Base-by-base conservation (phyloP, 53 echinoderm and acorn worm species). In the Patiria pectinifera region DNA sequence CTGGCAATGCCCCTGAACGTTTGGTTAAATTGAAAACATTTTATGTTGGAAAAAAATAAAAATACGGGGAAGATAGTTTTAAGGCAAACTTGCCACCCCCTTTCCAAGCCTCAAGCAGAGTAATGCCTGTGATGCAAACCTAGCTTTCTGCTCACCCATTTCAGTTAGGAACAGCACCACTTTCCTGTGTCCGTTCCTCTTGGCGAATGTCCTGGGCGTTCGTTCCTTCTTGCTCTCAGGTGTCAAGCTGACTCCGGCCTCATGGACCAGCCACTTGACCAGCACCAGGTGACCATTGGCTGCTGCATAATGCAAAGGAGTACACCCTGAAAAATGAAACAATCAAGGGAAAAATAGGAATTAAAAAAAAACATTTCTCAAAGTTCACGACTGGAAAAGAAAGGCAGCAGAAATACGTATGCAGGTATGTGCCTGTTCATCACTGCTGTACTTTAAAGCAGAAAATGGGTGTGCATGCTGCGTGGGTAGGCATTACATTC, bases 221-320 rank as follows among this genome's bases (percentile, higher is more conserved):
- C 95, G 92, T 62, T 96, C 99, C 83, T 98, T 98, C 49, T 96
- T 94, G 62, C 94, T 98, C 59, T 93, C 66, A 2, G 94, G 86
- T 48, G 70, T 79, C 12, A 94, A 87, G 13, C 90, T 95, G 6
- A 95, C 98, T 43, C 93, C 91, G 10, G 75, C 93, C 24, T 95
- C 96, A 22, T 96, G 94, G 11, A 94, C 92, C 69, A 98, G 70
- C 98, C 98, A 98, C 76, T 95, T 98, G 69, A 98, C 98, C 45
- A 97, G 91, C 66, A 92, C 85, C 53, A 98, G 84, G 82, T 98
- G 95, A 3, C 98, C 98, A 71, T 98, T 98, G 71, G 91, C 94
- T 4, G 98, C 96, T 18, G 98, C 96, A 70, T 96, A 95, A 89
- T 98, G 98, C 21, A 98, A 91, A 11, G 98, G 93, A 24, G 96